Evolutionary conservation across 2,113 vertebrate genomes (phyloP).

Genomic region (Andinoacara biseriatus): DNA sequence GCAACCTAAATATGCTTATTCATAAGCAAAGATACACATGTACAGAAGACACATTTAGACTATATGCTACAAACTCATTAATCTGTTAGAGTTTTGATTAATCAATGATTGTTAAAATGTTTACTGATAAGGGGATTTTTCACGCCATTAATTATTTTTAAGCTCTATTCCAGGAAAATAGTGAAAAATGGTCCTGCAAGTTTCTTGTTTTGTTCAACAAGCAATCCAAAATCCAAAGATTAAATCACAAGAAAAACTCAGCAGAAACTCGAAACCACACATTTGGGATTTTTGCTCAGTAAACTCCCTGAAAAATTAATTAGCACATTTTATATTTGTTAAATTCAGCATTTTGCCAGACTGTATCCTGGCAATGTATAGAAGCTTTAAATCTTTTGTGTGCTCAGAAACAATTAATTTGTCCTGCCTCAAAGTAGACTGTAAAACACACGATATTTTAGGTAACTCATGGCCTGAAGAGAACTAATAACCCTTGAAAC

Average conservation of each 20-base stretch:
- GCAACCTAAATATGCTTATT: background rate
- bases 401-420: slow-evolving; percentile 62
- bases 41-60: background rate
- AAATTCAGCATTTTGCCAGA: background rate
- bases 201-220: background rate
- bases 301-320: background rate
- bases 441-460: slow-evolving; percentile 71
- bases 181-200: background rate
- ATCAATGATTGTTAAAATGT: background rate
- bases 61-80: background rate
- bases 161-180: background rate
- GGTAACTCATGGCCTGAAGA: slow-evolving; percentile 74
- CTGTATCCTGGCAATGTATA: slow-evolving; percentile 9
- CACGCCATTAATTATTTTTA: background rate
- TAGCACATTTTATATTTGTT: background rate
- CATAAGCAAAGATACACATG: background rate
- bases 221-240: background rate
- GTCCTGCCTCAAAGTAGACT: slow-evolving; percentile 48
- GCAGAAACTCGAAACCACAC: background rate
- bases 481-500: slow-evolving; percentile 75
- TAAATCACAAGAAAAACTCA: background rate
- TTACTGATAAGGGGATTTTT: background rate
- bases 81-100: background rate
- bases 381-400: slow-evolving; percentile 48
- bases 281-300: slow-evolving; percentile 4